Percentiles rank a stretch among this genome's conserved stretches.
phyloP scores from a whole-genome alignment of 1,140 invertebrate species.

The Mizuhopecten yessoensis region DNA sequence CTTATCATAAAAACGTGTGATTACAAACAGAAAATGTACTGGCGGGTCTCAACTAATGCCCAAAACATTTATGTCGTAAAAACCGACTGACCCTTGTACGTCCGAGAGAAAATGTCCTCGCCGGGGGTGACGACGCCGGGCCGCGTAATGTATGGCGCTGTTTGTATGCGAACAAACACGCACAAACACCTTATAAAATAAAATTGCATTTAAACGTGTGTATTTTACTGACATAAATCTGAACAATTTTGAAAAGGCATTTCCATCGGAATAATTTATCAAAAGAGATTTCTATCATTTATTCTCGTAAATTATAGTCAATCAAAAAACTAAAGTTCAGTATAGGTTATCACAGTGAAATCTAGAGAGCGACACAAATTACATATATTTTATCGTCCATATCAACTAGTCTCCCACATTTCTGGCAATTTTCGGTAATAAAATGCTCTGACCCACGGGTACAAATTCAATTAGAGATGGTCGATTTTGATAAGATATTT shows the following conservation, averaged over 20 bases:
- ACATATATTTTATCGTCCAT: slow-evolving; percentile 12
- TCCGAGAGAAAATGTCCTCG: neutral
- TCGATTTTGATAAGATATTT: neutral
- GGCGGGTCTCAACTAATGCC: slow-evolving; percentile 20
- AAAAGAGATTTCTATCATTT: slow-evolving; percentile 33
- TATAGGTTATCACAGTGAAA: neutral
- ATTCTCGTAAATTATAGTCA: slow-evolving; percentile 21
- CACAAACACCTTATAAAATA: neutral
- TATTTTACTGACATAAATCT: neutral
- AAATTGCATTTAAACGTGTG: neutral
- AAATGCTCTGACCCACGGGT: neutral
- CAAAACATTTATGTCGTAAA: slow-evolving; percentile 34
- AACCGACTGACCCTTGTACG: slow-evolving; percentile 1
- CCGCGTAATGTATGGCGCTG: neutral
- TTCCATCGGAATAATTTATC: neutral
- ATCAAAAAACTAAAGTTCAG: neutral
- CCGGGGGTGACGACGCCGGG: neutral
- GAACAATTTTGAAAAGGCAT: neutral
- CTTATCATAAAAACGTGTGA: slow-evolving; percentile 38
- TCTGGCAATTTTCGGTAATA: neutral
- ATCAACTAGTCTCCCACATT: neutral
- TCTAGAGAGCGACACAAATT: neutral
- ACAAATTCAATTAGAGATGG: neutral
- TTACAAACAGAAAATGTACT: slow-evolving; percentile 22
- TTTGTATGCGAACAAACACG: neutral